Base-by-base conservation (phyloP, 2,888 invertebrate genomes). In the Tachystola acroxantha region DNA sequence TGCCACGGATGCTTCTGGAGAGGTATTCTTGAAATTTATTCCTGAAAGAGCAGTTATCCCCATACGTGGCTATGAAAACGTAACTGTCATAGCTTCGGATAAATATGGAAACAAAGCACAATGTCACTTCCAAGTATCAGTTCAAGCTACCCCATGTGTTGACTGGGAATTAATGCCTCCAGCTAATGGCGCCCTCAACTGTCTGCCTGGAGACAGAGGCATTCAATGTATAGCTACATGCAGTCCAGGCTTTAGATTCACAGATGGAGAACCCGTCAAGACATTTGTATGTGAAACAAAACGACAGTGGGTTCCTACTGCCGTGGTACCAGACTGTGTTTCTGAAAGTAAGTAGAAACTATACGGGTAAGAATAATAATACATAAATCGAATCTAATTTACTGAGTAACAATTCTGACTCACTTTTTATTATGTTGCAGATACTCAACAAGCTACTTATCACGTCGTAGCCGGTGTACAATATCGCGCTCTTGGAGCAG, bases 381-480 rank as follows among this genome's bases (percentile, higher is more conserved):
- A 3, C 7, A 10, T 11, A 27, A 11, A 11, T 24, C 10, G 5
- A 3, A 11, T 27, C 1, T 11, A 27, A 1, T 10, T n/a, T 11
- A 27, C 6, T 27, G 3, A 7, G 7, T 27, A 3, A 27, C 7
- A 24, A 2, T 24, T 24, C 7, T 24, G 9, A 2, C 7, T 3
- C 43, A 40, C 40, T 40, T 33, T 24, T 33, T 63, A 55, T 39
- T 42, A 44, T 35, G 7, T 27, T 27, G 3, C 67, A 92, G 94
- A 96, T 73, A 97, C 96, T 10, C 95, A 96, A 68, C 96, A 96
- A 88, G 97, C 97, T n/a, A 94, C 95, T 45, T 97, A 97, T 57
- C 96, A 97, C 57, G 95, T 97, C 0, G 92, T 95, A 1, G 93
- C 96, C 0, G 91, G 93, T 13, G 92, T 97, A 0, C 93, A 92